Base-by-base conservation (phyloP, 2,113 vertebrate genomes). In the Indicator maculatus region DNA sequence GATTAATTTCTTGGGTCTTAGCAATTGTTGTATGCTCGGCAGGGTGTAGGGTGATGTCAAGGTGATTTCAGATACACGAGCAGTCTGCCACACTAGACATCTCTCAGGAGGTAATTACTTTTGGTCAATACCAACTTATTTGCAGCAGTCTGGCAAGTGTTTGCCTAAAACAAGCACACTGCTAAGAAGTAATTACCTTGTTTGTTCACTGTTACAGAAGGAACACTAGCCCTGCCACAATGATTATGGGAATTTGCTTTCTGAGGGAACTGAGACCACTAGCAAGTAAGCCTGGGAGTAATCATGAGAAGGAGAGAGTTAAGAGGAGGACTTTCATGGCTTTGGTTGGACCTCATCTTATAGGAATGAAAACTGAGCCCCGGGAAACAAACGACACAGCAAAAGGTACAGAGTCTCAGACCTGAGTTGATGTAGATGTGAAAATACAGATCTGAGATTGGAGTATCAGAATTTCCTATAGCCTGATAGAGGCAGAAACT, bases 61-160 rank as follows among this genome's bases (percentile, higher is more conserved):
- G 53, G 11, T 28, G 12, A 76, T 76, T 91, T 69, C 59, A 75
- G 82, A n/a, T 3, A 1, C 2, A 56, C 2, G 17, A 85, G n/a
- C 36, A 71, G 27, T 18, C 19, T 45, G 66, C 19, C 41, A 60
- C 66, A 16, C 13, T 9, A 30, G 83, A 15, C 30, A 36, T 6
- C 82, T 94, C 86, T 75, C 84, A 74, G 53, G 67, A 94, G 17
- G 52, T 77, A 87, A 94, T 84, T 91, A 88, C 53, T 59, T 80
- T 80, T 64, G 60, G 56, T 95, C 77, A 87, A 87, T 33, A 84
- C 1, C 39, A 59, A 53, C 47, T 39, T 67, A 71, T 73, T 91
- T 93, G 53, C 74, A 79, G 47, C 30, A 38, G 70, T 53, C 88
- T 95, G 88, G 55, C 50, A 86, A 92, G 65, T 59, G 73, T 86